Evolutionary conservation across 1,140 invertebrate species (phyloP), one percentile per base, ranked within the genome.

Genomic region (Drosophila insularis): DNA sequence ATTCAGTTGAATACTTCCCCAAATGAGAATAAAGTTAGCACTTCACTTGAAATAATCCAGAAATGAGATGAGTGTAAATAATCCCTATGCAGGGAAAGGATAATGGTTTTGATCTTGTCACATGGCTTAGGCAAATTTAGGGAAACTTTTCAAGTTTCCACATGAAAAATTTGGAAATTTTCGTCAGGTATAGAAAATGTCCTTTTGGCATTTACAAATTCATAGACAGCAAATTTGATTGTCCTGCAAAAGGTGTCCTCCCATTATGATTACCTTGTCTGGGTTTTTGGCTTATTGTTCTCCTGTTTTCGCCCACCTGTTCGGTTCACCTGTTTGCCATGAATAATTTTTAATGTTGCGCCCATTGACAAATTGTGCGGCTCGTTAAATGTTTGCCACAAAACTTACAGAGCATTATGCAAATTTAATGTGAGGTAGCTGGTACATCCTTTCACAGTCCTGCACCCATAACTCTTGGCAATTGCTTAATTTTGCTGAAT

Each of bases 281-380:
- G 17, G 17, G 43, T 10, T 19, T 23, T 46, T 46, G 4, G 43
- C 17, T 19, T 46, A 46, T 46, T 46, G 43, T n/a, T 14, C 56
- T 37, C 21, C 35, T 63, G 55, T 58, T 17, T 10, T 40, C 63
- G 23, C 7, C 39, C 54, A 56, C 43, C 17, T 23, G 7, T 17
- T 37, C 5, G 3, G 54, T 46, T 1, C 43, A 32, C 7, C 23
- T 56, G 27, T 56, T 14, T 31, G 27, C n/a, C 35, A 71, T 77
- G 74, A 77, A 77, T 77, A 76, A 77, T 76, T 71, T 66, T 43
- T 54, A 58, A 56, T 32, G 21, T 13, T 32, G n/a, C 8, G 54
- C 54, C 72, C 66, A 62, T 68, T 71, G 74, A 71, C 74, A 77
- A 76, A 76, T 77, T 76, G 74, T 76, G 53, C 35, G 74, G 66